These are phyloP conservation scores for Steatornis caripensis DNA, from an alignment of 2,113 vertebrate species.

Conservation along the genomic window DNA sequence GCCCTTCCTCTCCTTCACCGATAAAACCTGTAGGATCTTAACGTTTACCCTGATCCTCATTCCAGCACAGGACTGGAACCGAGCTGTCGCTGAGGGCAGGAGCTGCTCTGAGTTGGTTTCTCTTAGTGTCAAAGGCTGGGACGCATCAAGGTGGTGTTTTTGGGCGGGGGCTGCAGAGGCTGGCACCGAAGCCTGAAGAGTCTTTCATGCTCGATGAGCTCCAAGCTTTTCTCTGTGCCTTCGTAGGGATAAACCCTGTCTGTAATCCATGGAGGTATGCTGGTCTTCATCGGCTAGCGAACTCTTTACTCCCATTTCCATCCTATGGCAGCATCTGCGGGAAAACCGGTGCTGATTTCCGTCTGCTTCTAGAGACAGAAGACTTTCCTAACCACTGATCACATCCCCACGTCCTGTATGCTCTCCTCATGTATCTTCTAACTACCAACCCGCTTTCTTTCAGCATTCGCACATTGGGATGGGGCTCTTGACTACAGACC, in stretches of 20 bases:
- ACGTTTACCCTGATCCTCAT: too few species aligned
- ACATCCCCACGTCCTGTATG: background rate
- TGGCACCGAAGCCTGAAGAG: background rate
- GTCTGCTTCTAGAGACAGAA: background rate
- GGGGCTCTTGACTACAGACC: background rate
- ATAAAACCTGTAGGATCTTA: background rate
- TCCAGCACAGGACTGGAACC: background rate
- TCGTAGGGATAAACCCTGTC: background rate
- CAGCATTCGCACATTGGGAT: accelerated
- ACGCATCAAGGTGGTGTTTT: background rate
- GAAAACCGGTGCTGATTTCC: background rate
- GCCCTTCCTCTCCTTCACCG: background rate
- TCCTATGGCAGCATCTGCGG: background rate
- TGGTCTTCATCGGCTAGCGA: background rate
- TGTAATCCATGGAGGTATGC: background rate
- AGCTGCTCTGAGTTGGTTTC: background rate
- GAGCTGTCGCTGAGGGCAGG: background rate
- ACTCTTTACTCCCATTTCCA: background rate
- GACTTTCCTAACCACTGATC: background rate
- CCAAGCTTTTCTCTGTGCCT: background rate
- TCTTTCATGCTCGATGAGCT: background rate
- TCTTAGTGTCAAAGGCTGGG: background rate
- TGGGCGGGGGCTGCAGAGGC: too few species aligned
- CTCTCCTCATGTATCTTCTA: background rate
- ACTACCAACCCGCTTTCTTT: background rate